Evolutionary conservation across 2,888 invertebrate species (phyloP).

Genomic region (Autographa gamma): DNA sequence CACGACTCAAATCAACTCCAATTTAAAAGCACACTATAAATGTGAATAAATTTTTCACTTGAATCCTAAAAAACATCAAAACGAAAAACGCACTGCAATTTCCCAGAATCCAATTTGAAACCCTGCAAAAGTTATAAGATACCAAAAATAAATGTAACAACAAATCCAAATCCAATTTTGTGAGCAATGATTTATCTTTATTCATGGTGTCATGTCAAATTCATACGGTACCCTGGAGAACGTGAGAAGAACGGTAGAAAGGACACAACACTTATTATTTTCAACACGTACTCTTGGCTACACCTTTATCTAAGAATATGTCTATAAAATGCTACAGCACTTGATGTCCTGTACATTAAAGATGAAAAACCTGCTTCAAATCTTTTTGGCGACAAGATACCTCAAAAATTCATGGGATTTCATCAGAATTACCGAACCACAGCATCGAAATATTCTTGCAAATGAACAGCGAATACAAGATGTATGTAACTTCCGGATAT

Average conservation of each 20-base stretch:
- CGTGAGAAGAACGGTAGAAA: constrained; percentile 53
- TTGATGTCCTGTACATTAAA: constrained; percentile 38
- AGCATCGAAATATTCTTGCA: too few relatives aligned
- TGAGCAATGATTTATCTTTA: constrained; percentile 60
- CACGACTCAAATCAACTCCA: neutral
- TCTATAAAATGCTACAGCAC: constrained; percentile 49
- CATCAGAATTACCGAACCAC: neutral
- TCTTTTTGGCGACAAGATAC: constrained; percentile 27
- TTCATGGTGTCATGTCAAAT: constrained; percentile 58
- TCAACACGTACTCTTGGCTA: constrained; percentile 61
- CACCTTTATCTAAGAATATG: constrained; percentile 67
- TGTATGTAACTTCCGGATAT: neutral
- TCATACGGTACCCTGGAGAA: constrained; percentile 56
- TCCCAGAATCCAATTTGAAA: constrained; percentile 1
- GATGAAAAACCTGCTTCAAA: constrained; percentile 35
- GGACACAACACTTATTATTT: constrained; percentile 59
- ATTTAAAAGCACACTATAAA: neutral
- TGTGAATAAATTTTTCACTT: neutral
- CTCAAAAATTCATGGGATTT: neutral
- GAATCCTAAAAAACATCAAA: neutral
- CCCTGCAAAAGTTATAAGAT: constrained; percentile 17
- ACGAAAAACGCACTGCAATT: neutral
- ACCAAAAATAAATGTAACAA: constrained; percentile 43
- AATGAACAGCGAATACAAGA: too few relatives aligned
- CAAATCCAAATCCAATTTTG: constrained; percentile 55